Evolutionary conservation across 2,113 vertebrate species (phyloP).

Genomic region (Halcyon senegalensis): DNA sequence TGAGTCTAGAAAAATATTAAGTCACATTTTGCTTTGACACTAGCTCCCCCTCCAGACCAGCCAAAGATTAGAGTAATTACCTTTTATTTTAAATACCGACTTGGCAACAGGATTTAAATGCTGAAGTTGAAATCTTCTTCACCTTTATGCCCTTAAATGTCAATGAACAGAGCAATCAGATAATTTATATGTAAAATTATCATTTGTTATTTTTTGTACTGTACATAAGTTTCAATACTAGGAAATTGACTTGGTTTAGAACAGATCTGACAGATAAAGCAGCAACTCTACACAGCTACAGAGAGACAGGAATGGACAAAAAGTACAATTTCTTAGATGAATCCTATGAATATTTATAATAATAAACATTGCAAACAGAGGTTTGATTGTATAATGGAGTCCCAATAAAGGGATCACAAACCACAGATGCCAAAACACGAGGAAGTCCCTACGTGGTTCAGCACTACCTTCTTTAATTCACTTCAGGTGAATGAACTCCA

Average conservation of each 20-base stretch:
- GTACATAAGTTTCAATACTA: not conserved
- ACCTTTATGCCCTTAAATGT: conserved; percentile 7
- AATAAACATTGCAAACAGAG: not conserved
- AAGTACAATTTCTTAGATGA: not conserved
- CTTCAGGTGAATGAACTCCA: not conserved
- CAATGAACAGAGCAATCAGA: not conserved
- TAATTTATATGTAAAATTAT: conserved; percentile 1
- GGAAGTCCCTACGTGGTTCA: not conserved
- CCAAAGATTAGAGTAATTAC: conserved; percentile 41
- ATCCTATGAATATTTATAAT: not conserved
- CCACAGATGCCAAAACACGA: not conserved
- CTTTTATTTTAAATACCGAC: conserved; percentile 42
- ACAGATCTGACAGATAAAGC: not conserved
- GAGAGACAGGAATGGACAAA: not conserved
- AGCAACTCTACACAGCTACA: not conserved
- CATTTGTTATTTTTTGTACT: not conserved
- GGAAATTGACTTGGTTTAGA: not conserved
- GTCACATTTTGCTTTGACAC: conserved; percentile 75
- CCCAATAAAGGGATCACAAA: not conserved
- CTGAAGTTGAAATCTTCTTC: conserved; percentile 11
- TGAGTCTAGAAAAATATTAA: conserved; percentile 42
- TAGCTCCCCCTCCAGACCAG: conserved; percentile 85
- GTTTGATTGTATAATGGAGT: too few species aligned
- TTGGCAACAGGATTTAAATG: conserved; percentile 52
- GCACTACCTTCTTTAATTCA: not conserved